Percentiles rank a stretch among this genome's conserved stretches.
These are phyloP conservation scores for Cuculus canorus DNA, from an alignment of 2,797 vertebrate genomes.

Conservation along the genomic window DNA sequence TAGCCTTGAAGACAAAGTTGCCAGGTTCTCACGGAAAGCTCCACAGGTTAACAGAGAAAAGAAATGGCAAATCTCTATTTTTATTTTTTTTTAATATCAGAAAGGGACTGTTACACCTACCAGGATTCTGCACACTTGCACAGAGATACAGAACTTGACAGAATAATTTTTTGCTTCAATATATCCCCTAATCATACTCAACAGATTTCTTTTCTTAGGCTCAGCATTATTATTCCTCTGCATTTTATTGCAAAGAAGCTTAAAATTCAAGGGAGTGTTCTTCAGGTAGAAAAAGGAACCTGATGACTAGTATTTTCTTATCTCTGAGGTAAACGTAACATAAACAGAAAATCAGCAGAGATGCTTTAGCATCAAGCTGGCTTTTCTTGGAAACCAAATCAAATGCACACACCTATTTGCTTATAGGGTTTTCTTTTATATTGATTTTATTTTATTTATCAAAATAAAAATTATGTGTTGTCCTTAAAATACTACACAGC, in stretches of 20 bases:
- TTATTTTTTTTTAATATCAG: background rate
- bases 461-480: background rate
- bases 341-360: background rate
- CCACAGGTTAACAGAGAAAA: background rate
- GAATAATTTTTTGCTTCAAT: constrained; percentile 2
- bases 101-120: background rate
- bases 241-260: background rate
- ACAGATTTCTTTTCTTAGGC: background rate
- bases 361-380: background rate
- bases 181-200: background rate
- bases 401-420: background rate
- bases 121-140: background rate
- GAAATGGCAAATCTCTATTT: background rate
- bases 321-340: background rate
- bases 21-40: background rate
- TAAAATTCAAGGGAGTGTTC: background rate
- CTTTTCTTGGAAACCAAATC: background rate
- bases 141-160: background rate
- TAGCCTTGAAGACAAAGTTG: background rate
- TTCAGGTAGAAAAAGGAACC: background rate
- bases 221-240: background rate
- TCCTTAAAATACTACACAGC: background rate
- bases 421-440: background rate
- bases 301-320: background rate
- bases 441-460: background rate